Conservation (phyloP, 2,888 invertebrate genomes). For the Byasa hedistus region DNA sequence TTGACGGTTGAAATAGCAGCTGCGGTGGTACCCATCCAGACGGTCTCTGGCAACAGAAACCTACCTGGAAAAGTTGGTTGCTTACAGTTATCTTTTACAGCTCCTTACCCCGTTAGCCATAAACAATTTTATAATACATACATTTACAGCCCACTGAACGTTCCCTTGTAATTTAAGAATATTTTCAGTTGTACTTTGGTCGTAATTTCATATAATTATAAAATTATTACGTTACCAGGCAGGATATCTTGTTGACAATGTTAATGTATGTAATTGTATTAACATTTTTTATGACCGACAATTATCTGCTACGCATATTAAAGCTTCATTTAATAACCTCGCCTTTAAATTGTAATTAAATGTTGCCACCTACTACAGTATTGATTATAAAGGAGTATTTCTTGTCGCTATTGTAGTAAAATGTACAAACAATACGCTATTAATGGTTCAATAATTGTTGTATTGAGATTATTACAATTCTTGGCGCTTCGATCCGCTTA, state of each 20-base stretch:
- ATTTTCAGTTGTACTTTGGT: background rate
- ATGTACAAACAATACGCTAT: slow-evolving; percentile 11
- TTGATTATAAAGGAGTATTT: slow-evolving; percentile 3
- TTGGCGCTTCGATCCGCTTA: slow-evolving; percentile 20
- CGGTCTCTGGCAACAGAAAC: too few species aligned
- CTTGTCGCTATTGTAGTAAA: slow-evolving; percentile 2
- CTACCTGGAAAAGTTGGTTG: too few species aligned
- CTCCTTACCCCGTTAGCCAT: too few species aligned
- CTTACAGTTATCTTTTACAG: too few species aligned
- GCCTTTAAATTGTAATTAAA: slow-evolving; percentile 18
- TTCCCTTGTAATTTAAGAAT: too few species aligned
- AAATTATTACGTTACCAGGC: background rate
- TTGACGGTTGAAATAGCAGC: too few species aligned
- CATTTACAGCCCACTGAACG: too few species aligned
- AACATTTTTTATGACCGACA: slow-evolving; percentile 19
- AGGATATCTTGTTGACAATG: slow-evolving; percentile 12
- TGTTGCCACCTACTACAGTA: slow-evolving; percentile 4
- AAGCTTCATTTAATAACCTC: slow-evolving; percentile 4
- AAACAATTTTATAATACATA: too few species aligned
- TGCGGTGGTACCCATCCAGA: too few species aligned
- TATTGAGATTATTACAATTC: slow-evolving; percentile 20
- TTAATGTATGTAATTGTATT: slow-evolving; percentile 10
- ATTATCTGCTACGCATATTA: slow-evolving; percentile 4
- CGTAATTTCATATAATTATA: background rate
- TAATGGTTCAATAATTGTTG: slow-evolving; percentile 1